Evolutionary conservation across 2,797 vertebrate genomes (phyloP).

Genomic region (Merluccius polli): DNA sequence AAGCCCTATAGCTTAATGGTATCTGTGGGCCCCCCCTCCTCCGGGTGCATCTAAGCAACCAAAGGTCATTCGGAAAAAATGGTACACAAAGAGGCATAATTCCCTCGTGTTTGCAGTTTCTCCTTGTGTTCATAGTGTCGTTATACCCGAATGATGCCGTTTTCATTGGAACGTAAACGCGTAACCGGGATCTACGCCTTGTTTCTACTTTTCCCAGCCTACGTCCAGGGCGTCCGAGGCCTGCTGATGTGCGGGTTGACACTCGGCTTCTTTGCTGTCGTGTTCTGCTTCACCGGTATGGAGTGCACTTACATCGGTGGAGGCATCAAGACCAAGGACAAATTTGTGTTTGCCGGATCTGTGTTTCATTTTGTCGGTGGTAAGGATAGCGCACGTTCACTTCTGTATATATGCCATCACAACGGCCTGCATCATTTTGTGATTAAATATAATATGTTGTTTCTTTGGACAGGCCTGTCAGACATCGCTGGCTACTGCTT

Average conservation of each 20-base stretch:
- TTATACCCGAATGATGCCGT: neutral
- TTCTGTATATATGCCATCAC: neutral
- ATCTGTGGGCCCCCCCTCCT: neutral
- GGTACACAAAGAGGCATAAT: neutral
- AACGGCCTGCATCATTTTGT: neutral
- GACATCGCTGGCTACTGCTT: constrained; percentile 67
- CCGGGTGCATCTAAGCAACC: neutral
- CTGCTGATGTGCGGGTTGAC: constrained; percentile 83
- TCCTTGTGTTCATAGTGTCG: neutral
- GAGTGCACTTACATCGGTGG: constrained; percentile 93
- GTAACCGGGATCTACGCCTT: neutral
- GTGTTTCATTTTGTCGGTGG: constrained; percentile 66
- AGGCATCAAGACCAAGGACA: constrained; percentile 80
- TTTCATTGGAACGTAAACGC: neutral
- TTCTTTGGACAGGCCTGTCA: constrained; percentile 56
- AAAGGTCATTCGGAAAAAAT: neutral
- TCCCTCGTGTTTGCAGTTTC: neutral
- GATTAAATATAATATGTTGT: neutral
- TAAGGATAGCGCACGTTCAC: constrained; percentile 36
- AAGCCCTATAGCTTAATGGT: neutral
- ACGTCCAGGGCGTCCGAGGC: constrained; percentile 85
- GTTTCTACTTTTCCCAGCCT: constrained; percentile 67
- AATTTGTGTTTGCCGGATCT: constrained; percentile 64
- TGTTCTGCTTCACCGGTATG: constrained; percentile 88
- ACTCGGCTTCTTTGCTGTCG: constrained; percentile 80